Evolutionary conservation across 1,140 invertebrate species (phyloP).

Genomic region (Aplysia californica): DNA sequence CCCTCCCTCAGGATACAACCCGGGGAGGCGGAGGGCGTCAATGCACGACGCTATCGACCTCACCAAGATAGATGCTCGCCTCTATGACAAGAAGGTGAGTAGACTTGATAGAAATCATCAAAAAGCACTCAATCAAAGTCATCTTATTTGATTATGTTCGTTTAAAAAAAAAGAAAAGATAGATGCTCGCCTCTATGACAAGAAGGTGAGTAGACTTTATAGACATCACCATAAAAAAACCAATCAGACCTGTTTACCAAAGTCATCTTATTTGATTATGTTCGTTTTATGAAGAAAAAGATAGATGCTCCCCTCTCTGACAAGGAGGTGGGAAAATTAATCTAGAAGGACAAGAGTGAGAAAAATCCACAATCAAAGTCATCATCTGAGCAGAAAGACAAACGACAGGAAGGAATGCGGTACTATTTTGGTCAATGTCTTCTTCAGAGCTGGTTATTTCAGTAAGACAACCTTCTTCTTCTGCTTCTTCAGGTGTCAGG

Average conservation of each 20-base stretch:
- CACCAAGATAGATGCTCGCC: conserved; percentile 54
- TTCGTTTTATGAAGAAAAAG: too few species aligned
- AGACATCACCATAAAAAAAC: background rate
- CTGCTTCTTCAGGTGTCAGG: too few species aligned
- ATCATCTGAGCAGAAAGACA: too few species aligned
- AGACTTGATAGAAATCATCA: background rate
- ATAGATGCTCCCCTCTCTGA: conserved; percentile 57
- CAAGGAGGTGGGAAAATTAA: conserved; percentile 44
- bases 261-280: background rate
- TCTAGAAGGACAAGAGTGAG: too few species aligned
- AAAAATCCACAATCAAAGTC: too few species aligned
- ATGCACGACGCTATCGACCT: conserved; percentile 62
- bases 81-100: conserved; percentile 56
- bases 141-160: background rate
- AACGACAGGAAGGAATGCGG: too few species aligned
- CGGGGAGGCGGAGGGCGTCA: conserved; percentile 46
- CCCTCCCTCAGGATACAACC: conserved; percentile 40
- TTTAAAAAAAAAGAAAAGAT: too few species aligned
- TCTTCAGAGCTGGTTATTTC: too few species aligned
- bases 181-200: conserved; percentile 55
- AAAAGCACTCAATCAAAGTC: background rate
- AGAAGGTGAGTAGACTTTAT: conserved; percentile 41
- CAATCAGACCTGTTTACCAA: too few species aligned
- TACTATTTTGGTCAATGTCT: too few species aligned
- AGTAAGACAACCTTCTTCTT: too few species aligned